Percentiles rank a stretch among this genome's conserved stretches.
These are phyloP conservation scores for Peromyscus leucopus DNA, from an alignment of 2,113 vertebrate species.

Conservation along the genomic window DNA sequence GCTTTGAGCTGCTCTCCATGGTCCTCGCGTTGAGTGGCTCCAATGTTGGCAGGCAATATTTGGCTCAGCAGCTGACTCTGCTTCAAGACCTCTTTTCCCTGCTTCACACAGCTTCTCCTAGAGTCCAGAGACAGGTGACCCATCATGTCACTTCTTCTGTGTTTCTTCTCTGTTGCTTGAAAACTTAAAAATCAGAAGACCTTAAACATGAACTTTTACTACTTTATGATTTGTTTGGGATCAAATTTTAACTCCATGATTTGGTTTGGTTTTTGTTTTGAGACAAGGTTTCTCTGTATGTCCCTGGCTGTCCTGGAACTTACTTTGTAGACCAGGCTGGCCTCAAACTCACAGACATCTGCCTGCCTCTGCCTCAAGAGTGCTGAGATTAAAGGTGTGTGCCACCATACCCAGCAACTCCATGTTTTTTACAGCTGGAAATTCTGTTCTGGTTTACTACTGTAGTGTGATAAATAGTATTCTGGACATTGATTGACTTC, in stretches of 20 bases:
- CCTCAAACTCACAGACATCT: not conserved
- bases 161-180: not conserved
- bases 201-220: constrained; percentile 22
- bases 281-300: not conserved
- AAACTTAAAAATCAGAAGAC: not conserved
- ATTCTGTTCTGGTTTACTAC: constrained; percentile 22
- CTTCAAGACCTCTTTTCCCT: constrained; percentile 98
- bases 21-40: constrained; percentile 97
- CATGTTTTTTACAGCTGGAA: constrained; percentile 19
- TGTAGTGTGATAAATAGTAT: not conserved
- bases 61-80: constrained; percentile 98
- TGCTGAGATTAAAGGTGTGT: not conserved
- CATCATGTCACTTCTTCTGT: no score
- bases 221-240: not conserved
- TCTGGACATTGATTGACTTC: not conserved
- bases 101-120: constrained; percentile 97
- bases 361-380: not conserved
- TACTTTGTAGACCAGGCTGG: not conserved
- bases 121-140: constrained; percentile 98
- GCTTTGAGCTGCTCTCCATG: constrained; percentile 99
- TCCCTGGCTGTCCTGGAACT: not conserved
- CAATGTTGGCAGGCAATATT: constrained; percentile 97
- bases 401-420: not conserved
- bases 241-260: not conserved
- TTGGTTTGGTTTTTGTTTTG: not conserved